Conservation (phyloP, 2,797 vertebrate genomes). For the Coccyzus lansbergi region DNA sequence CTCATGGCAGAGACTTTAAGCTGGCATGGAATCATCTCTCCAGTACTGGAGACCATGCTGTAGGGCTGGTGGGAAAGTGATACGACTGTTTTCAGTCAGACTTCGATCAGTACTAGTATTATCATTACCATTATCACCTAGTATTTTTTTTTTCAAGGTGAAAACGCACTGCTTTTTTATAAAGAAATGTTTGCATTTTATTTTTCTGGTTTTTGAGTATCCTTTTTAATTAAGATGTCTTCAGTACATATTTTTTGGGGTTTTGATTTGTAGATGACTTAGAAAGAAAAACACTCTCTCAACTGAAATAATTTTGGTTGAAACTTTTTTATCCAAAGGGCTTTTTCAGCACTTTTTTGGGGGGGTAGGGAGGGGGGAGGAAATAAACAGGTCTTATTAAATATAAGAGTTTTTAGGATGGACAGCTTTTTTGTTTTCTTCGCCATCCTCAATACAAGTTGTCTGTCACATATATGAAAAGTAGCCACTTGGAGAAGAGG, state of each 20-base stretch:
- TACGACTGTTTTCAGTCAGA: background rate
- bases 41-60: background rate
- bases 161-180: background rate
- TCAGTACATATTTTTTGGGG: background rate
- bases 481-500: background rate
- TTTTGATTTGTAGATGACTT: background rate
- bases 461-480: background rate
- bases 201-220: background rate
- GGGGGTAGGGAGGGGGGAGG: too few species aligned
- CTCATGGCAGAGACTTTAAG: background rate
- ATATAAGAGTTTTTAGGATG: too few species aligned
- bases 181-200: background rate
- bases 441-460: background rate
- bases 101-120: background rate
- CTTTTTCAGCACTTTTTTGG: background rate
- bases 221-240: background rate
- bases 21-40: background rate
- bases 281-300: background rate
- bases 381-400: too few species aligned
- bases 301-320: background rate
- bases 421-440: background rate
- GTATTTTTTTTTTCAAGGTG: background rate
- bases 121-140: background rate
- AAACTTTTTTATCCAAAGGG: background rate
- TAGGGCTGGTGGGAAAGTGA: background rate